Percentiles rank a stretch among this genome's conserved stretches.
Evolutionary conservation across 2,888 invertebrate genomes (phyloP).

Genomic region (Bhutanitis thaidina): DNA sequence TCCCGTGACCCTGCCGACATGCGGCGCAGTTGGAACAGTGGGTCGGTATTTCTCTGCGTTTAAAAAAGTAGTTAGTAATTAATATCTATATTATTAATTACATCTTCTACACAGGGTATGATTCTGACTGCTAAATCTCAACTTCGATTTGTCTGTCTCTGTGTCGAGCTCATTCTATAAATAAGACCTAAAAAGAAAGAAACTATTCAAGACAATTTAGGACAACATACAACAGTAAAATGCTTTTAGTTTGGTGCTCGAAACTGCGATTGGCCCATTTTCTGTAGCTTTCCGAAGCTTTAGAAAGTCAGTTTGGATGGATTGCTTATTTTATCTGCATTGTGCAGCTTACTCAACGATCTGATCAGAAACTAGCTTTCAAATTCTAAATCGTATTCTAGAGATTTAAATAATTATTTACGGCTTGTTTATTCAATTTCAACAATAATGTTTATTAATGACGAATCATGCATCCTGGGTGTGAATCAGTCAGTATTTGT

Average conservation of each 20-base stretch:
- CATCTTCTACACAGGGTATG: too few relatives aligned
- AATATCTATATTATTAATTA: too few relatives aligned
- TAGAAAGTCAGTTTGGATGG: neutral
- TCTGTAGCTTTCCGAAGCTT: neutral
- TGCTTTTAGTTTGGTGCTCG: constrained; percentile 8
- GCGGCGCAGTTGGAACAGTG: too few relatives aligned
- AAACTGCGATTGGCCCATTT: constrained; percentile 6
- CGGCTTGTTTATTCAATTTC: too few relatives aligned
- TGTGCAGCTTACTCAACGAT: neutral
- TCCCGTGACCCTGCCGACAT: too few relatives aligned
- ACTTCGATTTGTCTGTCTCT: neutral
- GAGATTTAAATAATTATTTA: too few relatives aligned
- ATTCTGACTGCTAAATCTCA: too few relatives aligned
- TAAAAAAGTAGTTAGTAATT: too few relatives aligned
- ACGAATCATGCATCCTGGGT: too few relatives aligned
- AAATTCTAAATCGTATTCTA: neutral
- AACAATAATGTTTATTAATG: too few relatives aligned
- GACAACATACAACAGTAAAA: constrained; percentile 6
- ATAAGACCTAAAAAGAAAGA: neutral
- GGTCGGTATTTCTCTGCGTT: too few relatives aligned
- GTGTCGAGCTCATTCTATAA: neutral
- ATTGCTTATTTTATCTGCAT: neutral
- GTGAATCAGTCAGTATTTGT: too few relatives aligned
- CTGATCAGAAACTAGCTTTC: neutral
- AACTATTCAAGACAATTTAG: neutral